Conservation (phyloP, 1,140 invertebrate genomes). For the Achatina immaculata region DNA sequence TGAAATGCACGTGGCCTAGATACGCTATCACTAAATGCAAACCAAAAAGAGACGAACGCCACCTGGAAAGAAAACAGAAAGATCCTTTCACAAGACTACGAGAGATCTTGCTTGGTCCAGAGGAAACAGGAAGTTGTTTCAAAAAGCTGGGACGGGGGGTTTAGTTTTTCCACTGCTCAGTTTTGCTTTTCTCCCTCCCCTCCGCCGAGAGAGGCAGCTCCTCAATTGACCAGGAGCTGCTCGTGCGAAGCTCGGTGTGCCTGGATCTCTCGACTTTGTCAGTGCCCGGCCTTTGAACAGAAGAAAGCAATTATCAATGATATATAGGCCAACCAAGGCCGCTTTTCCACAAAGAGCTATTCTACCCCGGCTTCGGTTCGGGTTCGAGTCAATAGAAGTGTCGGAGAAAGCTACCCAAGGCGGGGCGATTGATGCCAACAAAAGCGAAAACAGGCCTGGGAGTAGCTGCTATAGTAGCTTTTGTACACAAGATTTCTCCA, state of each 20-base stretch:
- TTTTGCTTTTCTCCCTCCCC: neutral
- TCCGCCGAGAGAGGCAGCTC: neutral
- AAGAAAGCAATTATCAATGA: conserved; percentile 23
- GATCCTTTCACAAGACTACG: neutral
- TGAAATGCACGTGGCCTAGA: conserved; percentile 4
- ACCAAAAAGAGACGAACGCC: neutral
- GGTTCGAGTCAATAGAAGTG: neutral
- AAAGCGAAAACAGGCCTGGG: neutral
- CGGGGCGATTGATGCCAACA: neutral
- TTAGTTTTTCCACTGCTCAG: neutral
- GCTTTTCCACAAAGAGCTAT: neutral
- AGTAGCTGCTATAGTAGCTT: neutral
- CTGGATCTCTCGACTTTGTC: neutral
- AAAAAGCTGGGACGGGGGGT: neutral
- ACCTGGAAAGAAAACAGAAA: neutral
- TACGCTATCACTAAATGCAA: neutral
- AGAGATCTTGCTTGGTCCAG: neutral
- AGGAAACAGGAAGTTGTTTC: neutral
- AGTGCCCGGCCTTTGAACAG: neutral
- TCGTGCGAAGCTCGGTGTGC: conserved; percentile 7
- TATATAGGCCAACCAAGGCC: conserved; percentile 12
- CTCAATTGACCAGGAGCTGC: neutral
- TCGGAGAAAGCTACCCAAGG: neutral
- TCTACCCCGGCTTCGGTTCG: neutral
- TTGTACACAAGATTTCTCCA: neutral